These are phyloP conservation scores for Ferrisia virgata DNA, from an alignment of 2,888 invertebrate species.

Conservation along the genomic window DNA sequence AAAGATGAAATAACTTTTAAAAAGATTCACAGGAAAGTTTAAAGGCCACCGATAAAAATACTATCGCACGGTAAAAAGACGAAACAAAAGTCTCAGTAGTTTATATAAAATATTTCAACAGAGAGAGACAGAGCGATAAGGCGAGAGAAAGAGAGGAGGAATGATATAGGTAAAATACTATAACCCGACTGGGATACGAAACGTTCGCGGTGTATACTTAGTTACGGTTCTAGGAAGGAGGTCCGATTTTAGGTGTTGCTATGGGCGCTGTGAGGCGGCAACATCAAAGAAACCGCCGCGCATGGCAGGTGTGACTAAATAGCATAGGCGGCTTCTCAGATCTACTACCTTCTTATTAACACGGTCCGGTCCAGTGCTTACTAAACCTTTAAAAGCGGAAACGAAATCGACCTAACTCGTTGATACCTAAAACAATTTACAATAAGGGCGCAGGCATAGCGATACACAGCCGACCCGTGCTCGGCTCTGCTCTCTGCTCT, in stretches of 20 bases:
- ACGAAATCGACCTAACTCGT: constrained; percentile 31
- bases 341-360: constrained; percentile 49
- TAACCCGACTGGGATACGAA: constrained; percentile 29
- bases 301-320: constrained; percentile 49
- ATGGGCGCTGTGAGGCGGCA: constrained; percentile 48
- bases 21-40: constrained; percentile 45
- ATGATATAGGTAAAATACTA: constrained; percentile 48
- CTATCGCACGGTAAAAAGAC: constrained; percentile 40
- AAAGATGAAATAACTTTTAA: background rate
- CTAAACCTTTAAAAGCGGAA: constrained; percentile 39
- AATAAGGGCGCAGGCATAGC: constrained; percentile 18
- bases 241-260: constrained; percentile 47
- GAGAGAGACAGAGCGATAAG: constrained; percentile 39
- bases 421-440: constrained; percentile 33
- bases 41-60: constrained; percentile 43
- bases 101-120: constrained; percentile 40
- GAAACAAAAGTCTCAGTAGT: constrained; percentile 44
- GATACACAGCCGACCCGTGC: constrained; percentile 8
- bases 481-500: no score
- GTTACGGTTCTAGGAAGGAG: constrained; percentile 48
- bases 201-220: constrained; percentile 47
- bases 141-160: constrained; percentile 34
- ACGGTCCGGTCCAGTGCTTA: constrained; percentile 47
- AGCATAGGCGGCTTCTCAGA: constrained; percentile 49
- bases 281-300: constrained; percentile 49